phyloP scores from a whole-genome alignment of 2,888 invertebrate genomes.

The Cenopis cana region DNA sequence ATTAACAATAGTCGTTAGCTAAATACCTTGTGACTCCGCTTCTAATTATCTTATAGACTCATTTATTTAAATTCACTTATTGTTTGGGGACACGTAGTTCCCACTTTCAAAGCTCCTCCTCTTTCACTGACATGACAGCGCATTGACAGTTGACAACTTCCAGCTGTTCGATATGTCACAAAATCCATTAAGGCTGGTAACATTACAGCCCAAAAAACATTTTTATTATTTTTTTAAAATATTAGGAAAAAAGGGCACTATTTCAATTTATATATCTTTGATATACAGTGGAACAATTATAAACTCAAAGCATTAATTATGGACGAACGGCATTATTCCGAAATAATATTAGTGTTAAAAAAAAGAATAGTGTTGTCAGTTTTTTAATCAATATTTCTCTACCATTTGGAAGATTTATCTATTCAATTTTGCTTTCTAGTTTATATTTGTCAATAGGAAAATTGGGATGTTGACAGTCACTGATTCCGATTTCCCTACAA shows the following conservation, averaged over 20 bases:
- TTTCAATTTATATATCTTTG: background rate
- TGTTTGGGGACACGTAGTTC: slow-evolving; percentile 18
- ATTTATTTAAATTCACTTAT: slow-evolving; percentile 2
- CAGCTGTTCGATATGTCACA: slow-evolving; percentile 32
- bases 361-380: slow-evolving; percentile 4
- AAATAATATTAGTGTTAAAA: background rate
- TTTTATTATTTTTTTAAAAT: background rate
- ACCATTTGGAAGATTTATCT: slow-evolving; percentile 15
- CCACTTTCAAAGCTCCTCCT: slow-evolving; percentile 14
- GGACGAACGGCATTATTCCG: background rate
- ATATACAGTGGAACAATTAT: background rate
- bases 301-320: background rate
- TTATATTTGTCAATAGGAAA: too few species aligned
- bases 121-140: background rate
- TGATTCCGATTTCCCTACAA: too few species aligned
- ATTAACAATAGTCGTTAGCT: background rate
- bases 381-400: slow-evolving; percentile 37
- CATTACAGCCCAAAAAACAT: background rate
- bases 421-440: background rate
- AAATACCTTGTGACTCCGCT: slow-evolving; percentile 3
- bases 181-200: background rate
- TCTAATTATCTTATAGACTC: background rate
- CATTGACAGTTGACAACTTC: slow-evolving; percentile 20
- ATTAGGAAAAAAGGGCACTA: background rate
- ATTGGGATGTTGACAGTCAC: too few species aligned